These are phyloP conservation scores for Dyspetes luteomarginatus DNA, from an alignment of 2,888 invertebrate genomes.

Conservation along the genomic window DNA sequence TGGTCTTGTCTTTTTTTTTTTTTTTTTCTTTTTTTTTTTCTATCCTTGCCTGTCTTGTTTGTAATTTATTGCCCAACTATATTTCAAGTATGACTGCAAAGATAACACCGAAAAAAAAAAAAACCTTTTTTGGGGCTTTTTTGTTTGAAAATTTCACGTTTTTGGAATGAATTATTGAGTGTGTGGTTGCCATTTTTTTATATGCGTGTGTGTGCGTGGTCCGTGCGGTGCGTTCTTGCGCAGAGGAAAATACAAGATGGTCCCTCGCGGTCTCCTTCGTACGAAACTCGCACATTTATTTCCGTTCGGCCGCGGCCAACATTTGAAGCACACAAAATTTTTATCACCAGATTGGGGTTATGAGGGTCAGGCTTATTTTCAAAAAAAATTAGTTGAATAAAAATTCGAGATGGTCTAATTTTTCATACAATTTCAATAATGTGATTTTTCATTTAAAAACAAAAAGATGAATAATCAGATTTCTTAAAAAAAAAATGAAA, in stretches of 20 bases:
- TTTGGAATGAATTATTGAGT: neutral
- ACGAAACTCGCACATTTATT: constrained; percentile 65
- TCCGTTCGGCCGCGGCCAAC: constrained; percentile 68
- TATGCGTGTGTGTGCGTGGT: too few relatives aligned
- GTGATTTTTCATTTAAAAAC: neutral
- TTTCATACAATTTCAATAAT: too few relatives aligned
- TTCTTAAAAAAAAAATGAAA: neutral
- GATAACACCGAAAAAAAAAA: neutral
- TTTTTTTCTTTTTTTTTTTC: constrained; percentile 6
- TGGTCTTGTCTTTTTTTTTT: neutral
- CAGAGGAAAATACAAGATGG: neutral
- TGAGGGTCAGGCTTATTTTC: neutral
- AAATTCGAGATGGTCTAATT: neutral
- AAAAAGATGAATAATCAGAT: neutral
- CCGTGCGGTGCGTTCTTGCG: neutral
- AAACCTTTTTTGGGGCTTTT: neutral
- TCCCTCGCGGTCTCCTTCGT: neutral
- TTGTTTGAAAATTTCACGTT: neutral
- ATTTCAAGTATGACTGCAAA: neutral
- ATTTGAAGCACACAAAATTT: constrained; percentile 66
- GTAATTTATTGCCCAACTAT: neutral
- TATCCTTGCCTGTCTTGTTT: constrained; percentile 3
- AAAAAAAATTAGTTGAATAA: neutral
- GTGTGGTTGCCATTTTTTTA: too few relatives aligned
- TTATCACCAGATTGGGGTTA: too few relatives aligned